phyloP scores from a whole-genome alignment of 23 tunicate genomes.

The Botrylloides violaceus region DNA sequence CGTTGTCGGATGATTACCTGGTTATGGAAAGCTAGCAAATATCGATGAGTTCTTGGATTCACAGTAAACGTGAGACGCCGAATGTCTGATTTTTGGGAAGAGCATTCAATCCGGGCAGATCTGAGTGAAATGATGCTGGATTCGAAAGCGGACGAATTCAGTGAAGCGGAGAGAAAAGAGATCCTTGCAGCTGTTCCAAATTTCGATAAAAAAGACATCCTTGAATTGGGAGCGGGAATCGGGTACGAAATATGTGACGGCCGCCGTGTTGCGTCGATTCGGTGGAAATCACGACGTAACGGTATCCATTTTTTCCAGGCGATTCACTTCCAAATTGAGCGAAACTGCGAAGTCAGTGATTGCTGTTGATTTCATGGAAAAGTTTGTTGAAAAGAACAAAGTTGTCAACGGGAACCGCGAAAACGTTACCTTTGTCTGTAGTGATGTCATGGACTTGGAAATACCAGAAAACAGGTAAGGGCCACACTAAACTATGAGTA shows the following conservation, averaged over 20 bases:
- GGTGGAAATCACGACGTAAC: too few relatives aligned
- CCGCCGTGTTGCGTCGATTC: too few relatives aligned
- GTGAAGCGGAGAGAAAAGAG: slow-evolving; percentile 21
- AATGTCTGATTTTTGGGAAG: slow-evolving; percentile 35
- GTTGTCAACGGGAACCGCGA: slow-evolving; percentile 7
- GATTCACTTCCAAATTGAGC: slow-evolving; percentile 12
- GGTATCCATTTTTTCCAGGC: slow-evolving; percentile 25
- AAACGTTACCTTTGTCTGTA: slow-evolving; percentile 15
- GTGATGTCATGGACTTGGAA: slow-evolving; percentile 22
- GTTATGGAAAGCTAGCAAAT: too few relatives aligned
- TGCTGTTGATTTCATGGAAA: slow-evolving; percentile 39
- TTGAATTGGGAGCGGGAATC: slow-evolving; percentile 35
- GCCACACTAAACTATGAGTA: too few relatives aligned
- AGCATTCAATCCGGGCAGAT: slow-evolving; percentile 21
- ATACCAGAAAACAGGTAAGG: slow-evolving; percentile 12
- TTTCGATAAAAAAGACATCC: background rate
- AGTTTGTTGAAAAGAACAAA: slow-evolving; percentile 20
- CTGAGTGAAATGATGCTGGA: slow-evolving; percentile 34
- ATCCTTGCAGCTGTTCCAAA: slow-evolving; percentile 4
- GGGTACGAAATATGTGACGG: slow-evolving; percentile 29
- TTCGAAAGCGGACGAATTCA: slow-evolving; percentile 22
- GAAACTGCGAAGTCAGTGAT: slow-evolving; percentile 19
- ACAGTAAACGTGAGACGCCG: background rate
- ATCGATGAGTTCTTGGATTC: too few relatives aligned
- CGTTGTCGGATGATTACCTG: too few relatives aligned